Evolutionary conservation across 2,888 invertebrate genomes (phyloP), one percentile per base, ranked within the genome.

Genomic region (Spilosoma lubricipeda): DNA sequence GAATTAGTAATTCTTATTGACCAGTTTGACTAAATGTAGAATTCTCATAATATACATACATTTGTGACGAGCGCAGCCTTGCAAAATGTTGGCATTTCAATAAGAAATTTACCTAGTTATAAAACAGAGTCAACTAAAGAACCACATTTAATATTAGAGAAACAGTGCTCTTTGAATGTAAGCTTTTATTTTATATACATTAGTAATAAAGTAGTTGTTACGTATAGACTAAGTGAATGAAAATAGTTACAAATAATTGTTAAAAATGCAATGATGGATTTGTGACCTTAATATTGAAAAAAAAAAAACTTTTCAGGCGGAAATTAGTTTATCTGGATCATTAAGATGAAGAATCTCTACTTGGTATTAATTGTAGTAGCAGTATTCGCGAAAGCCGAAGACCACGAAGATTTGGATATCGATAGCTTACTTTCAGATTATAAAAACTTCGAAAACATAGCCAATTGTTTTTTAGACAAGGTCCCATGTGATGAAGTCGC

Each of bases 401-500:
- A 91, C 65, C 88, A 93, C 64, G 93, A 94, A 69, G 73, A 92
- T 76, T 76, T 93, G 23, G 91, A 93, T 63, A 84, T 93, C 0
- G 90, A 91, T 0, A 86, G 79, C 0, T 74, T 93, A 8, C 81
- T 90, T 0, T 80, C 77, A 0, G 80, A 92, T 59, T 39, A 66
- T 20, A 56, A 64, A 1, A 36, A 36, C 3, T 65, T 74, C 18
- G 13, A 27, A 18, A 45, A n/a, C 15, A 45, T 74, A 18, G 56
- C 27, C 1, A 36, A 48, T 33, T 74, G 74, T 36, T 74, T 74
- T 67, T 67, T 74, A 59, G 48, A 74, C 9, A 67, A 42, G 20
- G 59, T 20, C 27, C 67, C 66, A n/a, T 74, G 70, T 67, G 33
- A n/a, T 36, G 67, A 59, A 13, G 23, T 74, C 23, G 74, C 45